A percentile compares a stretch with the other conserved stretches of the same genome.
These are phyloP conservation scores for Batillaria attramentaria DNA, from an alignment of 1,140 invertebrate genomes.

Conservation along the genomic window DNA sequence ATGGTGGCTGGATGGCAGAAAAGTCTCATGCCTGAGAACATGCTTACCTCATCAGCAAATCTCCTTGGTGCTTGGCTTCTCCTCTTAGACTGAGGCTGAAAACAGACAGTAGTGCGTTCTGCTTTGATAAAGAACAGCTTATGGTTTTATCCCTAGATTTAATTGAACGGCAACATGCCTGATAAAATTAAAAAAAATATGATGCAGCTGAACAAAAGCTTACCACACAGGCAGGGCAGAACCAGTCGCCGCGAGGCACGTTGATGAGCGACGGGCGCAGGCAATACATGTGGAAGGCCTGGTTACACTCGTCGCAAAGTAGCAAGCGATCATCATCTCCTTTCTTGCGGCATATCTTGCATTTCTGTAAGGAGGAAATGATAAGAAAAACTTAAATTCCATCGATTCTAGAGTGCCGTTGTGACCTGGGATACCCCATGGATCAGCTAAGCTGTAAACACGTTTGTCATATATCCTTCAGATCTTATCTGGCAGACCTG, in stretches of 20 bases:
- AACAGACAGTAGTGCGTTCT: background rate
- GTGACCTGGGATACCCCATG: too few relatives aligned
- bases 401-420: too few relatives aligned
- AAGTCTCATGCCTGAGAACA: too few relatives aligned
- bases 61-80: slow-evolving; percentile 15
- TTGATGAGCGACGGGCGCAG: slow-evolving; percentile 68
- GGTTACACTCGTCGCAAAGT: slow-evolving; percentile 73
- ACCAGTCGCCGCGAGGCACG: slow-evolving; percentile 72
- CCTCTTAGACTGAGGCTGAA: slow-evolving; percentile 32
- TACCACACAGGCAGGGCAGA: slow-evolving; percentile 70
- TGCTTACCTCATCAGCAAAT: slow-evolving; percentile 14
- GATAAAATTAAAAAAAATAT: too few relatives aligned
- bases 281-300: slow-evolving; percentile 72
- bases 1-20: too few relatives aligned
- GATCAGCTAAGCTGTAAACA: too few relatives aligned
- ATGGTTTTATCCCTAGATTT: too few relatives aligned
- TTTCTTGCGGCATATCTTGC: slow-evolving; percentile 72
- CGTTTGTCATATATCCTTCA: too few relatives aligned
- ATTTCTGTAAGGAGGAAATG: slow-evolving; percentile 73
- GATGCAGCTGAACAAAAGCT: slow-evolving; percentile 28
- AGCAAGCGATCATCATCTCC: slow-evolving; percentile 66
- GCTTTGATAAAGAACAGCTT: too few relatives aligned
- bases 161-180: too few relatives aligned
- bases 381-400: too few relatives aligned
- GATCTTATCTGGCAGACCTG: too few relatives aligned